Conservation (phyloP, 2,113 vertebrate genomes). For the Engystomops pustulosus region DNA sequence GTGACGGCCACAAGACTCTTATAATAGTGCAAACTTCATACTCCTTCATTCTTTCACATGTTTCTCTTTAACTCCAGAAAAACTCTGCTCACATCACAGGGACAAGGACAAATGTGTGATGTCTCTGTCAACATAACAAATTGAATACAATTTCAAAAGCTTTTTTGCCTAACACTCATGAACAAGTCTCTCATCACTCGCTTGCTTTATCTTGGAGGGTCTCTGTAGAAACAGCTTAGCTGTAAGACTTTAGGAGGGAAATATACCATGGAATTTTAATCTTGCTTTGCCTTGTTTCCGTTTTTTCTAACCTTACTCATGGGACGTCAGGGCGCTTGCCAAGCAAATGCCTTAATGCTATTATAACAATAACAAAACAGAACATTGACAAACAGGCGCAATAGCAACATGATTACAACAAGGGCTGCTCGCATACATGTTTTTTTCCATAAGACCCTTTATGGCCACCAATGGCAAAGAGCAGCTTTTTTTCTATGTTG, state of each 20-base stretch:
- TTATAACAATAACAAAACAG: constrained; percentile 30
- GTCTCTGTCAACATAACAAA: constrained; percentile 41
- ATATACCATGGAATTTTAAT: constrained; percentile 35
- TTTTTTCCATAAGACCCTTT: not conserved
- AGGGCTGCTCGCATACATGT: not conserved
- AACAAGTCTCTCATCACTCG: constrained; percentile 30
- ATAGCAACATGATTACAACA: not conserved
- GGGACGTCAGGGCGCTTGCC: constrained; percentile 1
- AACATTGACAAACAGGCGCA: constrained; percentile 15
- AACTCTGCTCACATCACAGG: not conserved
- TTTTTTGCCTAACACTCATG: not conserved
- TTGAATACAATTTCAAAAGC: not conserved
- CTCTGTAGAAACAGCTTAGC: constrained; percentile 18
- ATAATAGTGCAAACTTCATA: no score
- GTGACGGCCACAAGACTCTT: no score
- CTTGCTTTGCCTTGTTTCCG: constrained; percentile 31
- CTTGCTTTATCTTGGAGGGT: constrained; percentile 25
- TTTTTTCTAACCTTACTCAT: constrained; percentile 24
- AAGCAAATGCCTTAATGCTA: constrained; percentile 42
- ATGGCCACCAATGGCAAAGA: not conserved
- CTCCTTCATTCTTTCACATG: no score
- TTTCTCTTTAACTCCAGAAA: not conserved
- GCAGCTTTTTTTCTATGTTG: not conserved
- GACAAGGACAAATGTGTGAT: not conserved
- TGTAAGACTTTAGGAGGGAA: constrained; percentile 12